Base-by-base conservation (phyloP, 2,888 invertebrate species). In the Mechanitis mazaeus region DNA sequence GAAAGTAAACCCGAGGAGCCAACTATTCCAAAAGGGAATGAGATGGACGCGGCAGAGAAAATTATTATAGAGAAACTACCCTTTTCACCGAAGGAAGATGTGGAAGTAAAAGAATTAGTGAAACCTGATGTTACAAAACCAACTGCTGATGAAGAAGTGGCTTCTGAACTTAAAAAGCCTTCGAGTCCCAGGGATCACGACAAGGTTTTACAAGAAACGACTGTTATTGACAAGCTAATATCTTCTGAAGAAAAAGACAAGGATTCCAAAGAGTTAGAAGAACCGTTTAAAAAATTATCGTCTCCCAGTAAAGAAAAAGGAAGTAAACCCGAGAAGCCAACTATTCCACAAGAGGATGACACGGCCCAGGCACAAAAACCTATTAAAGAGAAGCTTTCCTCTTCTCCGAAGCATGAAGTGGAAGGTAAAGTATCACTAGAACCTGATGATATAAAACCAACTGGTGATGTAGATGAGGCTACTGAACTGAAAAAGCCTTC, bases 151-250 rank as follows among this genome's bases (percentile, higher is more conserved):
- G 42, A 42, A 4, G 54, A 56, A 1, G 3, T n/a, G 7, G 3
- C 46, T 3, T 9, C 31, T 3, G 31, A 28, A 38, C 33, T 12
- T 0, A 54, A 64, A 12, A 60, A 64, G 35, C 33, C 50, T 20
- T 58, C 58, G 3, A 63, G 59, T 28, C 35, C 35, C 35, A 35
- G 1, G 6, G 35, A 35, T 35, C 2, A 35, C 1, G 35, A 1
- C 6, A 35, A 35, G 6, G 6, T 35, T 6, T 0, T 2, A 35
- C 4, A 1, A 5, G 35, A 35, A n/a, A 11, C 11, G 3, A 5
- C 9, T 2, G 11, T 3, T 45, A 69, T 58, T 28, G 65, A 66
- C 4, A 61, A 59, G 63, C 57, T 2, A 38, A 56, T 67, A 0
- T 66, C 61, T 11, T 20, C 42, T 20, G 6, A 12, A 6, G 35